Evolutionary conservation across 2,113 vertebrate species (phyloP).

Genomic region (Eidolon helvum): DNA sequence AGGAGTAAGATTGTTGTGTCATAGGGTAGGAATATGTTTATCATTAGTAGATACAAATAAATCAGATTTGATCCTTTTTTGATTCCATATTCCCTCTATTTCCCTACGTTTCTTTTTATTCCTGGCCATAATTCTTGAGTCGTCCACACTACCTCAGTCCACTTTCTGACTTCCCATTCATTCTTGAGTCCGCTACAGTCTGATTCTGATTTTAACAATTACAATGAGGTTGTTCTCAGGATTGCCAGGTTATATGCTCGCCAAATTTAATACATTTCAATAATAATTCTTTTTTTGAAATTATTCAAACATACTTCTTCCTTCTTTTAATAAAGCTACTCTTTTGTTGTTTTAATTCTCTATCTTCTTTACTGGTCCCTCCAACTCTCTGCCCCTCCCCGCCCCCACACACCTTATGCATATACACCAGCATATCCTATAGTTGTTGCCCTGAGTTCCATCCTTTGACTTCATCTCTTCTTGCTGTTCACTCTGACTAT

Average conservation of each 20-base stretch:
- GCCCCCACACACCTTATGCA: no score
- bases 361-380: not conserved
- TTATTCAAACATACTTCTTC: not conserved
- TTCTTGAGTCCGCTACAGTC: not conserved
- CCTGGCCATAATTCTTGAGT: not conserved
- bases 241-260: not conserved
- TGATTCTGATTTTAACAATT: not conserved
- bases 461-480: not conserved
- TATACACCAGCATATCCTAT: accelerated
- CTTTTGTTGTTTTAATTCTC: not conserved
- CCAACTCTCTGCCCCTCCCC: accelerated
- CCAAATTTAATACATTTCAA: not conserved
- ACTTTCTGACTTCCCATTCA: not conserved
- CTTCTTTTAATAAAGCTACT: not conserved
- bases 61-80: not conserved
- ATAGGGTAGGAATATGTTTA: not conserved
- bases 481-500: not conserved
- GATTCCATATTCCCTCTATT: not conserved
- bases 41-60: not conserved
- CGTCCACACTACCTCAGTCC: not conserved
- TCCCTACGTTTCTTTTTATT: not conserved
- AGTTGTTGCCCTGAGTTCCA: not conserved
- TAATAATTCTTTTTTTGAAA: not conserved
- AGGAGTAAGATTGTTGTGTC: not conserved
- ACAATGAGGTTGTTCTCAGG: not conserved